Percentiles rank a stretch among this genome's conserved stretches.
These are phyloP conservation scores for Acholoe squamosa DNA, from an alignment of 2,888 invertebrate species.

Conservation along the genomic window DNA sequence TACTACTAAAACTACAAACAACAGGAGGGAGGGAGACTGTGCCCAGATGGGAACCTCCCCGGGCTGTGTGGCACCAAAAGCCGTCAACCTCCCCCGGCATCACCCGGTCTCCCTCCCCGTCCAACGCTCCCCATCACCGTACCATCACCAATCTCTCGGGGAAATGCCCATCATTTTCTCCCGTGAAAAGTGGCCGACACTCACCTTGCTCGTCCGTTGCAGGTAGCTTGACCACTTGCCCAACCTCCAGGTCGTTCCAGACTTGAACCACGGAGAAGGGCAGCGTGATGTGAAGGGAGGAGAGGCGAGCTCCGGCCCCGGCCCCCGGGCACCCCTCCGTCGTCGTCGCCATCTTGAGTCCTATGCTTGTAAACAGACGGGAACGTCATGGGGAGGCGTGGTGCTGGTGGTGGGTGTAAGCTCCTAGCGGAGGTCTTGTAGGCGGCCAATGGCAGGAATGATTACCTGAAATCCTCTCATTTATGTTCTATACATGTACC, in stretches of 20 bases:
- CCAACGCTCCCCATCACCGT: not conserved
- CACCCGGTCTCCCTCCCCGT: not conserved
- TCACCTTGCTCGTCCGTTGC: slow-evolving; percentile 60
- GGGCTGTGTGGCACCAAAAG: not conserved
- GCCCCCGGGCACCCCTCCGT: not conserved
- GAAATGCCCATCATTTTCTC: not conserved
- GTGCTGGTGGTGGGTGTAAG: not conserved
- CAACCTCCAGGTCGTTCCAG: slow-evolving; percentile 63
- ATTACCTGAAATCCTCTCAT: too few relatives aligned
- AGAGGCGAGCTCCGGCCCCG: not conserved
- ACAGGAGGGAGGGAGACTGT: not conserved
- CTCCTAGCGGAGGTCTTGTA: not conserved
- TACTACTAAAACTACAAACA: not conserved
- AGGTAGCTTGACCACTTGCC: slow-evolving; percentile 63
- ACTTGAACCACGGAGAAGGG: slow-evolving; percentile 63
- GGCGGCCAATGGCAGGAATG: too few relatives aligned
- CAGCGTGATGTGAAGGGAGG: slow-evolving; percentile 54
- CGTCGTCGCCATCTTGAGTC: slow-evolving; percentile 44
- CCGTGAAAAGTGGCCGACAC: not conserved
- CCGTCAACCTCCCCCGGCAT: slow-evolving; percentile 10
- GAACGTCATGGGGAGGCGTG: not conserved
- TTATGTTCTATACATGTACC: too few relatives aligned
- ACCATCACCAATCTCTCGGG: not conserved
- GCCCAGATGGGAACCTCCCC: not conserved
- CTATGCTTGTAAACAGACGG: slow-evolving; percentile 37